phyloP scores from a whole-genome alignment of 1,140 invertebrate species.

The Drosophila micromelanica region DNA sequence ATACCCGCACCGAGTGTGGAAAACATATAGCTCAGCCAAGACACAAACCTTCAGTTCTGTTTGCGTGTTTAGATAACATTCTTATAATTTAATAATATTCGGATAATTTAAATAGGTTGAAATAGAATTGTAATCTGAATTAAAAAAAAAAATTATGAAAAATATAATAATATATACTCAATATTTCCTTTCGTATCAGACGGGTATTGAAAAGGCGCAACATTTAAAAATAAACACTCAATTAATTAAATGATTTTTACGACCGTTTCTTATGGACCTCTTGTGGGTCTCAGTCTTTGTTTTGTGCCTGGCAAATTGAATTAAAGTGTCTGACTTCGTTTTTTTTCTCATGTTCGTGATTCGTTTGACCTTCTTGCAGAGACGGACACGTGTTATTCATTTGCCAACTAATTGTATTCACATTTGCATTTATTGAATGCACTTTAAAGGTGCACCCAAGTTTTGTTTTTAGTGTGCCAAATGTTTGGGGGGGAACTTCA shows the following conservation, averaged over 20 bases:
- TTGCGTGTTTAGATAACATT: not conserved
- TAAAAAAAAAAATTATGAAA: too few species aligned
- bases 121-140: too few species aligned
- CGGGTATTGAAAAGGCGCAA: conserved; percentile 9
- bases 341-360: conserved; percentile 30
- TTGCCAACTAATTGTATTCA: conserved; percentile 24
- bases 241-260: conserved; percentile 33
- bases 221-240: conserved; percentile 8
- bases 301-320: conserved; percentile 57
- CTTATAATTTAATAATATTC: too few species aligned
- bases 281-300: conserved; percentile 43
- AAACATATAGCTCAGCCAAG: not conserved
- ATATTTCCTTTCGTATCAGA: too few species aligned
- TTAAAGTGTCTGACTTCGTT: conserved; percentile 59
- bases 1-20: conserved; percentile 15
- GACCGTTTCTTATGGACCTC: conserved; percentile 9
- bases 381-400: conserved; percentile 43
- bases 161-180: too few species aligned
- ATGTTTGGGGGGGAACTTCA: conserved; percentile 21
- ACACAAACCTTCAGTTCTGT: not conserved
- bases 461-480: conserved; percentile 41
- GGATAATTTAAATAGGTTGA: too few species aligned
- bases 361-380: conserved; percentile 68
- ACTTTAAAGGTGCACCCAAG: conserved; percentile 28
- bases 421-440: conserved; percentile 6